Evolutionary conservation across 2,113 vertebrate species (phyloP), one percentile per base, ranked within the genome.

Genomic region (Crotophaga sulcirostris): DNA sequence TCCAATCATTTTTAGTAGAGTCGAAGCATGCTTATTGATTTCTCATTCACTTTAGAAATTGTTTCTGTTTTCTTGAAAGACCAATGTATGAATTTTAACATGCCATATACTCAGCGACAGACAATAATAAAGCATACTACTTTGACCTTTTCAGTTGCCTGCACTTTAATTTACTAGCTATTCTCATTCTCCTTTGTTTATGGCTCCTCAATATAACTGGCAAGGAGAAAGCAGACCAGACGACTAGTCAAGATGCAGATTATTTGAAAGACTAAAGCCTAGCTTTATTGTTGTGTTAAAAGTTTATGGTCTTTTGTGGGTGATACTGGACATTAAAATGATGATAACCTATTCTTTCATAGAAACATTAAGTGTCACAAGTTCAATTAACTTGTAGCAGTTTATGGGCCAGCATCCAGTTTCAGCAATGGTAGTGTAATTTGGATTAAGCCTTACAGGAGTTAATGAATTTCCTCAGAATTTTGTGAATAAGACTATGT

Each of bases 131-230:
- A 96, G 54, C 78, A 87, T 34, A 69, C 60, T 80, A 34, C 74
- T 66, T 34, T 95, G 84, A 95, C 81, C 86, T 96, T 94, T 96
- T 91, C 90, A 76, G 42, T 62, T 85, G 72, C 29, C 45, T 95
- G 36, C 70, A 82, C 73, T 86, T 90, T 75, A 70, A 94, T 93
- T 95, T 89, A 93, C 42, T 89, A 72, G 58, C 62, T 79, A 44
- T 94, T 90, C 44, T 69, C 31, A 80, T 47, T 92, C 77, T 34
- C 7, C 52, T 82, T 73, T 91, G 29, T 78, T 96, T 95, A 93
- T 51, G 49, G 18, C 51, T 55, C 55, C 51, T 91, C 36, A 51
- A 3, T 45, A 77, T 64, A 84, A 69, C 49, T 16, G 72, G 29
- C 38, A 83, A 89, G 87, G 40, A 75, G 54, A 66, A 73, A 80